Evolutionary conservation across 2,888 invertebrate genomes (phyloP).

Genomic region (Polylopha cassiicola): DNA sequence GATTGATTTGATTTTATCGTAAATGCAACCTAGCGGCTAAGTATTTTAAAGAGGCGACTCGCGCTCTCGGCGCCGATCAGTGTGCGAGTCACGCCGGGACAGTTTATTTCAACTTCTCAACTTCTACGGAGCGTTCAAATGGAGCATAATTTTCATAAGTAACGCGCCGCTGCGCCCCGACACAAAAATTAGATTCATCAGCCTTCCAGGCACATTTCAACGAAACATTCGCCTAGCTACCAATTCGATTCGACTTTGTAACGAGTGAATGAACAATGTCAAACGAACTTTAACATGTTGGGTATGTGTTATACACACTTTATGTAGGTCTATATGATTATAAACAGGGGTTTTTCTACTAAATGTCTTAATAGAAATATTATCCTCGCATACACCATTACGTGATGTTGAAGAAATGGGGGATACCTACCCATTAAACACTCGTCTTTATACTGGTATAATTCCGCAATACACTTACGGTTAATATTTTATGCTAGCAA

Average conservation of each 20-base stretch:
- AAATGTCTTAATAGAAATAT: conserved; percentile 42
- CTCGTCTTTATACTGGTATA: conserved; percentile 52
- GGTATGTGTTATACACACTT: conserved; percentile 3
- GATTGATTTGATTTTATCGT: too few species aligned
- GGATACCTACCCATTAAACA: conserved; percentile 55
- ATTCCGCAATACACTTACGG: conserved; percentile 44
- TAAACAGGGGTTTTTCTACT: too few species aligned
- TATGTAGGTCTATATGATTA: too few species aligned
- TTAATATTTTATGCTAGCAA: conserved; percentile 45
- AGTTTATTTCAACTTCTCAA: conserved; percentile 74
- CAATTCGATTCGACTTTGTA: conserved; percentile 62
- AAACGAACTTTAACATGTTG: conserved; percentile 45
- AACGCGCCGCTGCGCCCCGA: conserved; percentile 55
- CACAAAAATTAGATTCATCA: conserved; percentile 73
- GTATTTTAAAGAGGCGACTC: conserved; percentile 21
- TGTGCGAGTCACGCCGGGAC: conserved; percentile 69
- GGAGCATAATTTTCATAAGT: conserved; percentile 74
- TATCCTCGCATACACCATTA: conserved; percentile 46
- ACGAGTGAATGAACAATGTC: conserved; percentile 58
- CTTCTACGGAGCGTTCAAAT: conserved; percentile 64
- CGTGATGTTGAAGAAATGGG: conserved; percentile 43
- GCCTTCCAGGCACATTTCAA: conserved; percentile 53
- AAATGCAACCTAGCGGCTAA: conserved; percentile 13
- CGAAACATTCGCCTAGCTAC: conserved; percentile 50
- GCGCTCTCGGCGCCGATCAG: conserved; percentile 37